Percentiles rank a stretch among this genome's conserved stretches.
Evolutionary conservation across 2,797 vertebrate species (phyloP).

Genomic region (Anolis apletophallus): DNA sequence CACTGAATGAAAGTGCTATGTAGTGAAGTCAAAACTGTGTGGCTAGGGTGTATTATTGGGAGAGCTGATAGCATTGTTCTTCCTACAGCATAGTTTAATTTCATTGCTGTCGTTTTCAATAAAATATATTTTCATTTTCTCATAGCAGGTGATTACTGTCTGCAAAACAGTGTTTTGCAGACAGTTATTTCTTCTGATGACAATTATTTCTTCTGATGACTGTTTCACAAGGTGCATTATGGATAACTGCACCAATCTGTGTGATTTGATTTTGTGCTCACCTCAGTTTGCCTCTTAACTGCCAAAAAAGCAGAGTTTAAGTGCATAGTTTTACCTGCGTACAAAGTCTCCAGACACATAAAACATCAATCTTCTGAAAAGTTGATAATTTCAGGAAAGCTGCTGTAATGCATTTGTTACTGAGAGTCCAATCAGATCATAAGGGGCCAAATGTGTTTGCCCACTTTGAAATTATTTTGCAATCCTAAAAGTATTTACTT

Average conservation of each 20-base stretch:
- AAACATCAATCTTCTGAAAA: neutral
- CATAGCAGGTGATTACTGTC: neutral
- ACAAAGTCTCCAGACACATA: neutral
- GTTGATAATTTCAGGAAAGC: neutral
- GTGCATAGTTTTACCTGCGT: no score
- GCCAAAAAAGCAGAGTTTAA: neutral
- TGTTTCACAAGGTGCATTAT: neutral
- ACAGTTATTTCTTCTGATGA: neutral
- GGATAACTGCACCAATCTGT: neutral
- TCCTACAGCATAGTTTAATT: slow-evolving; percentile 5
- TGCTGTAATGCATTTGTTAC: neutral
- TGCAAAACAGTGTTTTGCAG: neutral
- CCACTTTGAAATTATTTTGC: no score
- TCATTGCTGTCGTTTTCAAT: slow-evolving; percentile 27
- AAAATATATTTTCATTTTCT: slow-evolving; percentile 20
- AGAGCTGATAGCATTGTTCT: slow-evolving; percentile 26
- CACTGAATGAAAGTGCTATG: slow-evolving; percentile 52
- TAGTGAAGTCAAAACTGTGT: slow-evolving; percentile 40
- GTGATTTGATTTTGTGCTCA: neutral
- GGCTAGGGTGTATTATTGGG: slow-evolving; percentile 38
- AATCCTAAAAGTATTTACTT: neutral
- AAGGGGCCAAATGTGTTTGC: no score
- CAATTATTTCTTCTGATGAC: neutral
- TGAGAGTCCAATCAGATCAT: no score
- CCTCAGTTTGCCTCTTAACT: neutral